phyloP scores from a whole-genome alignment of 2,113 vertebrate species.

The Australoheros scitulus region DNA sequence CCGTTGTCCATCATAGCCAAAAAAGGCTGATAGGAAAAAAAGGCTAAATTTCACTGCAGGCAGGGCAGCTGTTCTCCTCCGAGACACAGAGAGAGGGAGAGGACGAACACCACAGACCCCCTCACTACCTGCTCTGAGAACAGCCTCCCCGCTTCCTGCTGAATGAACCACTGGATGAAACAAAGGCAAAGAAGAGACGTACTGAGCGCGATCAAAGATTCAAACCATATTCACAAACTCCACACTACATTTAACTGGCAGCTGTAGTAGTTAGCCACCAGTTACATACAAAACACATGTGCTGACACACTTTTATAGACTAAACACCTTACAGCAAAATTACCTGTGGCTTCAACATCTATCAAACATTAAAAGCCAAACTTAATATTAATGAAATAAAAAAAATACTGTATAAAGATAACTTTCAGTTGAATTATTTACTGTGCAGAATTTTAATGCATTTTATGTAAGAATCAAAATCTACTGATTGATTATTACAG shows the following conservation, averaged over 20 bases:
- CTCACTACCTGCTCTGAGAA: slow-evolving; percentile 31
- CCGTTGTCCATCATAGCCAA: slow-evolving; percentile 81
- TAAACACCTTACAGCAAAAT: background rate
- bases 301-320: background rate
- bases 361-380: background rate
- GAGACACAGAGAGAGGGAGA: slow-evolving; percentile 71
- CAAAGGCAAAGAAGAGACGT: background rate
- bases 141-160: background rate
- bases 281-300: background rate
- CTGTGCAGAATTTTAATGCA: background rate
- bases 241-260: background rate
- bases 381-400: background rate
- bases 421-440: background rate
- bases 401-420: background rate
- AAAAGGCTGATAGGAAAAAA: slow-evolving; percentile 82
- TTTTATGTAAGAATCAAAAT: background rate
- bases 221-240: background rate
- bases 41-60: slow-evolving; percentile 85
- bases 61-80: slow-evolving; percentile 90
- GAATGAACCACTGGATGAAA: background rate
- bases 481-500: no score
- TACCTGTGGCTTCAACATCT: background rate
- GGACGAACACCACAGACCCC: slow-evolving; percentile 16
- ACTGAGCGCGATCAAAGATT: background rate
- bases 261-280: background rate